Percentiles rank a stretch among this genome's conserved stretches.
These are phyloP conservation scores for Prinia subflava DNA, from an alignment of 2,113 vertebrate genomes.

Conservation along the genomic window DNA sequence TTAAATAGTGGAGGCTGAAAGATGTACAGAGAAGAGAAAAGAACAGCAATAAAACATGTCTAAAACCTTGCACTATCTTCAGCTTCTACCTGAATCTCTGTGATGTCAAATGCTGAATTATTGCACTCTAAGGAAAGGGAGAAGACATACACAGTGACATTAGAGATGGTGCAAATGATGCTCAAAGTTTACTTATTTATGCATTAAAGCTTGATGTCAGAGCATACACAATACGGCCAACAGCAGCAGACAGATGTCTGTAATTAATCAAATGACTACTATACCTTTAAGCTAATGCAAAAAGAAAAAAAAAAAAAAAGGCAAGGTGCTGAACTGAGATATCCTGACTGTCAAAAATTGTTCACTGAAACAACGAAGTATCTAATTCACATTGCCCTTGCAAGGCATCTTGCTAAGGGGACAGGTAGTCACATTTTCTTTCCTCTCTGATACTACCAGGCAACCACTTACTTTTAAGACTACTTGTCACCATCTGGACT, in stretches of 20 bases:
- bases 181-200: background rate
- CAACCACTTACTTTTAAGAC: background rate
- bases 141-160: background rate
- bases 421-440: background rate
- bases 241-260: background rate
- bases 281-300: background rate
- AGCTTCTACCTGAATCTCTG: background rate
- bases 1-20: background rate
- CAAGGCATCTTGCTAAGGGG: background rate
- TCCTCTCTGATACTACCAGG: background rate
- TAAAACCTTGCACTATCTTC: background rate
- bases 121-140: background rate
- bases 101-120: background rate
- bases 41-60: background rate
- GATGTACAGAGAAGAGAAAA: background rate
- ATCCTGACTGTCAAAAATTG: background rate
- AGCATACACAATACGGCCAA: background rate
- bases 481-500: background rate
- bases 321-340: background rate
- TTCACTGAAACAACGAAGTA: background rate
- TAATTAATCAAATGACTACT: background rate
- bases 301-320: background rate
- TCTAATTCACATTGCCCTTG: background rate
- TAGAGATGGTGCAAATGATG: background rate
- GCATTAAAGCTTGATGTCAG: background rate